Conservation (phyloP, 2,113 vertebrate genomes). For the Pseudorhombus dupliciocellatus region DNA sequence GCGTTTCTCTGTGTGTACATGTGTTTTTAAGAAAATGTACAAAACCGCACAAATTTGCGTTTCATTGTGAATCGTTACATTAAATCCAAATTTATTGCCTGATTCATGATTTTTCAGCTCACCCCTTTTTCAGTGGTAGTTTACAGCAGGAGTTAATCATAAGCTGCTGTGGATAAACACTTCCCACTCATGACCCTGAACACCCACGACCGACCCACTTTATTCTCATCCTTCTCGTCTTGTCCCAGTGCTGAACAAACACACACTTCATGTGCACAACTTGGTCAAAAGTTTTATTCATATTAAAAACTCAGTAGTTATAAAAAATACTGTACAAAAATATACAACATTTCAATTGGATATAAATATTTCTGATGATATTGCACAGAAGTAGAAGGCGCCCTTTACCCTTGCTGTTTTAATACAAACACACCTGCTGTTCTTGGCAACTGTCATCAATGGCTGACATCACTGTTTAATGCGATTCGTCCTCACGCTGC, state of each 20-base stretch:
- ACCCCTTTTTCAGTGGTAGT: neutral
- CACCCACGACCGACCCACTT: slow-evolving; percentile 2
- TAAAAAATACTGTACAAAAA: slow-evolving; percentile 50
- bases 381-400: slow-evolving; percentile 20
- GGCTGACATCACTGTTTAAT: neutral
- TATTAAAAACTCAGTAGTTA: slow-evolving; percentile 35
- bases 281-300: slow-evolving; percentile 28
- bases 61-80: neutral
- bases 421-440: slow-evolving; percentile 9
- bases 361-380: slow-evolving; percentile 35
- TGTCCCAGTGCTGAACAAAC: slow-evolving; percentile 8
- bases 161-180: slow-evolving; percentile 29
- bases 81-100: neutral
- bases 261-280: slow-evolving; percentile 2
- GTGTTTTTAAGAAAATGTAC: slow-evolving; percentile 28
- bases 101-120: neutral
- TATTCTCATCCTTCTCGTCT: neutral
- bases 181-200: slow-evolving; percentile 17
- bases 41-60: neutral
- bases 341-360: slow-evolving; percentile 24
- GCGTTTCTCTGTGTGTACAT: neutral
- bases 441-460: slow-evolving; percentile 21
- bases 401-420: slow-evolving; percentile 9
- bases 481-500: slow-evolving; percentile 1
- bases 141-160: slow-evolving; percentile 40